Evolutionary conservation across 2,113 vertebrate genomes (phyloP).

Genomic region (Desmodus rotundus): DNA sequence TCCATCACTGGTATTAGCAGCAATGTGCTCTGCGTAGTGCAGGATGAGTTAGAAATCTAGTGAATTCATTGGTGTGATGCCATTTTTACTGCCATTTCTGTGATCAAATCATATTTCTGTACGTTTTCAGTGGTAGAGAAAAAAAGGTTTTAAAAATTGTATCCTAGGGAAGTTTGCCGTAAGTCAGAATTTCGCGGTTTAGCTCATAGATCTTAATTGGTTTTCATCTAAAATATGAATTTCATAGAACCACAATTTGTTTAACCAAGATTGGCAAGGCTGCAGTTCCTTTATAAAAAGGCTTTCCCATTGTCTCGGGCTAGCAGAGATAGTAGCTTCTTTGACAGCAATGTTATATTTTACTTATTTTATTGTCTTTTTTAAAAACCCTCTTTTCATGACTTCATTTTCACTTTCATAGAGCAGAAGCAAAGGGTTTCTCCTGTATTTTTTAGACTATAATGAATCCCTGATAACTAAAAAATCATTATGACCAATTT

Average conservation of each 20-base stretch:
- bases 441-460: conserved; percentile 45
- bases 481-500: conserved; percentile 55
- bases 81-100: conserved; percentile 85
- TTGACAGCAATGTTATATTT: conserved; percentile 72
- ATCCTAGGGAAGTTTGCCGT: conserved; percentile 76
- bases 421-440: conserved; percentile 68
- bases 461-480: conserved; percentile 55
- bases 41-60: conserved; percentile 75
- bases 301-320: conserved; percentile 68
- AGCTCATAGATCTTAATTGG: conserved; percentile 74
- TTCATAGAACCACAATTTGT: conserved; percentile 61
- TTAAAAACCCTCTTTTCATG: conserved; percentile 44
- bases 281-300: conserved; percentile 79
- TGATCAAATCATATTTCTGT: conserved; percentile 83
- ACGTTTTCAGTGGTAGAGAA: conserved; percentile 75
- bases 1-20: conserved; percentile 71
- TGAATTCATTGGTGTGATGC: conserved; percentile 81
- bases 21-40: conserved; percentile 71
- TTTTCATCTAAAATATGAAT: conserved; percentile 65
- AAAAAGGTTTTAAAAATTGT: conserved; percentile 73
- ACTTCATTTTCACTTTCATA: conserved; percentile 74
- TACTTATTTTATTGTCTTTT: conserved; percentile 44
- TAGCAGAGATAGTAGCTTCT: conserved; percentile 63
- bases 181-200: conserved; percentile 73
- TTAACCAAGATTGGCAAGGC: conserved; percentile 70